Conservation (phyloP, 2,888 invertebrate species). For the Pedicia rivosa region DNA sequence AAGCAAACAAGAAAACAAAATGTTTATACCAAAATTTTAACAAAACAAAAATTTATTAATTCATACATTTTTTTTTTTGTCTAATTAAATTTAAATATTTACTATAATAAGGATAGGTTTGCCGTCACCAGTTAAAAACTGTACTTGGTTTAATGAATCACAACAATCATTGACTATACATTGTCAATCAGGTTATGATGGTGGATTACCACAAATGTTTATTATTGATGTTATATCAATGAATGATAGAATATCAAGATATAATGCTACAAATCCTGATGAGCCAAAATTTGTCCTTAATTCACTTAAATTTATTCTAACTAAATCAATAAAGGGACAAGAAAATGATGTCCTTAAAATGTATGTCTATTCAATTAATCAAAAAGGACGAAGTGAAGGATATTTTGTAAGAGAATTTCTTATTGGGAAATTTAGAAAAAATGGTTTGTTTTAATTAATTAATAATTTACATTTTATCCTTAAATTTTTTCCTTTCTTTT, state of each 20-base stretch:
- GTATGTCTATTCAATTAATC: slow-evolving; percentile 8
- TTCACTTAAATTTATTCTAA: slow-evolving; percentile 6
- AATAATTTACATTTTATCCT: neutral
- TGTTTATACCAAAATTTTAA: neutral
- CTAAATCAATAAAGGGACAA: slow-evolving; percentile 4
- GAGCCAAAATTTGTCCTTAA: slow-evolving; percentile 8
- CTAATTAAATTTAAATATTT: too few relatives aligned
- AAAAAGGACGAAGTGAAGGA: slow-evolving; percentile 9
- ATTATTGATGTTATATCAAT: slow-evolving; percentile 8
- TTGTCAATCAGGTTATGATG: slow-evolving; percentile 9
- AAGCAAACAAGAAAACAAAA: neutral
- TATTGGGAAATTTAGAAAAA: slow-evolving; percentile 8
- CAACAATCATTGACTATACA: slow-evolving; percentile 8
- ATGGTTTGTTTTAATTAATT: neutral
- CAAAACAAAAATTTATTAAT: neutral
- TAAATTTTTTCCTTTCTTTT: neutral
- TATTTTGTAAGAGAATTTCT: slow-evolving; percentile 7
- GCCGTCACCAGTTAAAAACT: slow-evolving; percentile 8
- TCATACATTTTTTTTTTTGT: neutral
- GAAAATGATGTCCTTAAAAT: slow-evolving; percentile 8
- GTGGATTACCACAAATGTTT: slow-evolving; percentile 9
- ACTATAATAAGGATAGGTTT: slow-evolving; percentile 7
- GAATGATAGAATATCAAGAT: slow-evolving; percentile 8
- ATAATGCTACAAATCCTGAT: slow-evolving; percentile 6
- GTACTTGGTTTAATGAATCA: slow-evolving; percentile 9